Base-by-base conservation (phyloP, 2,888 invertebrate genomes). In the Lasioglossum villosulum region DNA sequence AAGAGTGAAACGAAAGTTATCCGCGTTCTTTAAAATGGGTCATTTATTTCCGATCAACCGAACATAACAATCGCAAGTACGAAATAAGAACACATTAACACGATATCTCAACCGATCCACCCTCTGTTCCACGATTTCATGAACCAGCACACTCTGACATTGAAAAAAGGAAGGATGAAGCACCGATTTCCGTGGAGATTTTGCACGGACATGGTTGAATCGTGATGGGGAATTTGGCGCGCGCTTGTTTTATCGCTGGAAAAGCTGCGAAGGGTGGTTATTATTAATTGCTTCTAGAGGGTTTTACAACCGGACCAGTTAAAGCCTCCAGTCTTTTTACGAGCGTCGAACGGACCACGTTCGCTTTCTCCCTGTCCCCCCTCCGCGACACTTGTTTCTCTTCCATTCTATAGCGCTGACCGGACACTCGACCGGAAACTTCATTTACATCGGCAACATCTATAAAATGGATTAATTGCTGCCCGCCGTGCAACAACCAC, bases 391-490 rank as follows among this genome's bases (percentile, higher is more conserved):
- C 14, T 27, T 56, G 70, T 34, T 30, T 37, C 66, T 52, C n/a
- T 72, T 78, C 75, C 59, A 27, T 30, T 74, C 59, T 59, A 45
- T 70, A 59, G 73, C 83, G 70, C 68, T 59, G 34, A 71, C 72
- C 68, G 83, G 78, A 88, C 80, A 81, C 85, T 88, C 83, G 63
- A 71, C 72, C 78, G 82, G 83, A 88, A 90, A 87, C 88, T 88
- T 89, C 89, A 92, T 92, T 92, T 90, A 89, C 91, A 91, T 91
- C 87, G 85, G 87, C 88, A 84, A 86, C 87, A 80, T 87, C 92
- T 90, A 89, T 92, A 92, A 92, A 92, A 92, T 82, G 92, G 88
- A 92, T 92, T 91, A 92, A 92, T 92, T 89, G 89, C 90, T 81
- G 84, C 45, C 78, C 75, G 80, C 81, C 59, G 84, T 80, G 82